Percentiles rank a stretch among this genome's conserved stretches.
Evolutionary conservation across 2,888 invertebrate species (phyloP).

Genomic region (Cyrtodaria siliqua): DNA sequence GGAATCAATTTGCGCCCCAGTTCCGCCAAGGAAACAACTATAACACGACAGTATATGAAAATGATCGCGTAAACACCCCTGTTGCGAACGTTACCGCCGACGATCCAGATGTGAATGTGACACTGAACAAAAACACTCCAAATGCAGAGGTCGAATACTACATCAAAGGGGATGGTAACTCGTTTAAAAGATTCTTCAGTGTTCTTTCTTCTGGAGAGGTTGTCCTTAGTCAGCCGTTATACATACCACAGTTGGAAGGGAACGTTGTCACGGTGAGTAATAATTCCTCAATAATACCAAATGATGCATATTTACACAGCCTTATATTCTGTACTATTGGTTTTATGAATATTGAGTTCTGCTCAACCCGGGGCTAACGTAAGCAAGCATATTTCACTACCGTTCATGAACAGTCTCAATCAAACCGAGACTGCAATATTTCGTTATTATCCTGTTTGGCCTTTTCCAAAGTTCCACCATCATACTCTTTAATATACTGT

Average conservation of each 20-base stretch:
- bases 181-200: conserved; percentile 61
- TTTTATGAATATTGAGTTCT: too few species aligned
- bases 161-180: conserved; percentile 31
- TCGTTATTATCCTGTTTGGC: too few species aligned
- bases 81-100: conserved; percentile 45
- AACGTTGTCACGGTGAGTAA: conserved; percentile 42
- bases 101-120: conserved; percentile 55
- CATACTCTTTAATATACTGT: too few species aligned
- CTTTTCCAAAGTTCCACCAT: too few species aligned
- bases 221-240: conserved; percentile 54
- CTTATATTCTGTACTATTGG: too few species aligned
- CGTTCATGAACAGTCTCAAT: too few species aligned
- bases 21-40: conserved; percentile 34
- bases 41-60: conserved; percentile 34
- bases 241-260: conserved; percentile 24
- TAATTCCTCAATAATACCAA: neutral
- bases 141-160: conserved; percentile 67
- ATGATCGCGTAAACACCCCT: conserved; percentile 17
- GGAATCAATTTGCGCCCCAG: conserved; percentile 60
- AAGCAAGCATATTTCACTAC: too few species aligned
- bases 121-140: conserved; percentile 68
- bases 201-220: conserved; percentile 61
- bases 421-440: too few species aligned
- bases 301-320: neutral
- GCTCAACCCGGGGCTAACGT: too few species aligned